phyloP scores from a whole-genome alignment of 2,113 vertebrate species.

The Notarius lentiginosus region DNA sequence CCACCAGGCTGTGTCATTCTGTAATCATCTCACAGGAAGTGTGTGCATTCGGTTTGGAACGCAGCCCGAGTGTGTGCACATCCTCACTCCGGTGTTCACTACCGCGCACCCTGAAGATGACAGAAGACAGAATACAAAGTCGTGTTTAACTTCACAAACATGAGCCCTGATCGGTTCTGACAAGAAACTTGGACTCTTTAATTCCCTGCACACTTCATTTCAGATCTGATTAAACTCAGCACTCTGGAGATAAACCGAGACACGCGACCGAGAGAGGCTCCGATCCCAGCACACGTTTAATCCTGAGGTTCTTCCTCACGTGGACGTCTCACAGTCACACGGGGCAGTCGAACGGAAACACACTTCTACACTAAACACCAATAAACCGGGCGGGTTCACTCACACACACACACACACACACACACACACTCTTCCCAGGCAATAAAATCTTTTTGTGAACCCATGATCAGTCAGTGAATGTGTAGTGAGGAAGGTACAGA shows the following conservation, averaged over 20 bases:
- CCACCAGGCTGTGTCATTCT: neutral
- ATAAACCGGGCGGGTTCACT: neutral
- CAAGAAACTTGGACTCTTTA: slow-evolving; percentile 18
- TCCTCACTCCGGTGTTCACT: neutral
- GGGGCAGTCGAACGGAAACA: neutral
- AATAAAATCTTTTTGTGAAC: too few species aligned
- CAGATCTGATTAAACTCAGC: slow-evolving; percentile 60
- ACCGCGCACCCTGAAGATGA: neutral
- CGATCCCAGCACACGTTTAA: neutral
- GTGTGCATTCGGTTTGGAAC: neutral
- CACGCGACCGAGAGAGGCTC: neutral
- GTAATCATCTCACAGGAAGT: neutral
- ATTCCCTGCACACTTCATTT: slow-evolving; percentile 59
- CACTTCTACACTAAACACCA: neutral
- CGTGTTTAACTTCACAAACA: neutral
- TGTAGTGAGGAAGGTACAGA: neutral
- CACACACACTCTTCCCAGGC: too few species aligned
- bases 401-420: too few species aligned
- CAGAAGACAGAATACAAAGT: neutral
- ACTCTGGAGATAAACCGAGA: slow-evolving; percentile 54
- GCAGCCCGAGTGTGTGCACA: neutral
- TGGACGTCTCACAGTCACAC: neutral
- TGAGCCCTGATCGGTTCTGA: neutral
- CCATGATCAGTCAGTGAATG: too few species aligned
- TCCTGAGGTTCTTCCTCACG: neutral